Conservation (phyloP, 2,888 invertebrate genomes). For the Calliphora vomitoria region DNA sequence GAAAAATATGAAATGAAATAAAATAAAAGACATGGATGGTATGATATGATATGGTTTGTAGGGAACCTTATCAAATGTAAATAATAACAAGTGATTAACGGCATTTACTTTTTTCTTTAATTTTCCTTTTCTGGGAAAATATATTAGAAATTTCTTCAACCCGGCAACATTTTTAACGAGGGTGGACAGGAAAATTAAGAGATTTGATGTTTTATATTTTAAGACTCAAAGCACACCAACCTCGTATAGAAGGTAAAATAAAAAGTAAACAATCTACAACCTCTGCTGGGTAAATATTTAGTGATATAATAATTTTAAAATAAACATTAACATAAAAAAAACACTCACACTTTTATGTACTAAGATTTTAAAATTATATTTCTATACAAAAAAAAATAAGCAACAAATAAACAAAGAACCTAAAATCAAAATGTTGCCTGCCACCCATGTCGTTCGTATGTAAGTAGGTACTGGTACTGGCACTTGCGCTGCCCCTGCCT, state of each 20-base stretch:
- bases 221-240: no score
- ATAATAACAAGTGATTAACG: slow-evolving; percentile 61
- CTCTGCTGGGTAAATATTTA: slow-evolving; percentile 36
- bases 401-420: neutral
- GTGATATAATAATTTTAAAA: slow-evolving; percentile 26
- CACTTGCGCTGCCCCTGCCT: neutral
- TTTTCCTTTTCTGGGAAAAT: neutral
- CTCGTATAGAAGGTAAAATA: neutral
- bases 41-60: neutral
- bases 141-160: neutral
- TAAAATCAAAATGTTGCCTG: slow-evolving; percentile 36
- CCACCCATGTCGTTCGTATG: slow-evolving; percentile 48
- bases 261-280: neutral
- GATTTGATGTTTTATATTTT: neutral
- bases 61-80: slow-evolving; percentile 60
- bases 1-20: no score
- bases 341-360: neutral
- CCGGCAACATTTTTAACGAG: neutral
- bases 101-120: slow-evolving; percentile 18
- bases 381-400: neutral
- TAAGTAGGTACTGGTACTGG: neutral
- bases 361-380: neutral
- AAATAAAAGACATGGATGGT: neutral
- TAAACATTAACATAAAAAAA: neutral
- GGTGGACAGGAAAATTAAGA: neutral